phyloP scores from a whole-genome alignment of 2,888 invertebrate genomes.

The Thereva unica region DNA sequence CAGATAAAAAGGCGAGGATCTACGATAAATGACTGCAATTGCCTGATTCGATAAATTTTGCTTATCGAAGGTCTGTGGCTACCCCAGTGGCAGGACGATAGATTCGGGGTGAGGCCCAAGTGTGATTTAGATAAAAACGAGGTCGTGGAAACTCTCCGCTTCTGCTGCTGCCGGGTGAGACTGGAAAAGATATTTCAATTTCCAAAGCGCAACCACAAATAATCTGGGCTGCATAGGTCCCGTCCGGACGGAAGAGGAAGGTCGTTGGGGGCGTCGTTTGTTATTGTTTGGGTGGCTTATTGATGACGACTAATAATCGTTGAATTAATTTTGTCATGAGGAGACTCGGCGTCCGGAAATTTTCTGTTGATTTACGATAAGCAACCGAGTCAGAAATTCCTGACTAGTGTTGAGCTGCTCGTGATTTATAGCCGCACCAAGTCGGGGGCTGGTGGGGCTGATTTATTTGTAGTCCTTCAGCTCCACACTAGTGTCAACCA shows the following conservation, averaged over 20 bases:
- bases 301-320: conserved; percentile 32
- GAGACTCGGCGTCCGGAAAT: conserved; percentile 21
- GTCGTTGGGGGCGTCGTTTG: background rate
- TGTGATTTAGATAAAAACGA: conserved; percentile 31
- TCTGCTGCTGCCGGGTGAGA: background rate
- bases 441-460: conserved; percentile 11
- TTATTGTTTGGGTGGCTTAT: conserved; percentile 27
- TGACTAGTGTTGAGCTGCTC: conserved; percentile 16
- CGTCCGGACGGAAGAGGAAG: background rate
- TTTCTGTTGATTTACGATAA: conserved; percentile 27
- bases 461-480: conserved; percentile 25
- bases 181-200: conserved; percentile 29
- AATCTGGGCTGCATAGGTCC: background rate
- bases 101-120: conserved; percentile 11
- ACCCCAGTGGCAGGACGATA: conserved; percentile 8
- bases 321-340: conserved; percentile 33
- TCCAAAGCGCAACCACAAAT: background rate
- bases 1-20: conserved; percentile 27
- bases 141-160: conserved; percentile 7
- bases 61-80: conserved; percentile 19
- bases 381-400: conserved; percentile 24
- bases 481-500: conserved; percentile 24
- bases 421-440: conserved; percentile 11
- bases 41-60: conserved; percentile 31
- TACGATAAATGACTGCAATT: conserved; percentile 31